Evolutionary conservation across 2,797 vertebrate genomes (phyloP).

Genomic region (Smutsia temminckii): DNA sequence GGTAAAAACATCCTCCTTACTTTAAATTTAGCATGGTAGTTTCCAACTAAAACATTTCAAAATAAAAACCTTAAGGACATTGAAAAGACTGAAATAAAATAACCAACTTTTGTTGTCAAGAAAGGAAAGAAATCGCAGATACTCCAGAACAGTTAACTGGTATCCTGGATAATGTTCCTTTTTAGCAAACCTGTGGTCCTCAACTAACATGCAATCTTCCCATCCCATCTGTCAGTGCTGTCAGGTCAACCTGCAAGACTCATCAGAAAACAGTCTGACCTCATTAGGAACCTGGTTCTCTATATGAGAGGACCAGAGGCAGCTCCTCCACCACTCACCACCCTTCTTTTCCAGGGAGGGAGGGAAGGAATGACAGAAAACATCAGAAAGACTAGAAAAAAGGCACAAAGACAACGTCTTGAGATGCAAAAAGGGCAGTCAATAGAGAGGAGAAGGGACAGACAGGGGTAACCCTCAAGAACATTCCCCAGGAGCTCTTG

Average conservation of each 20-base stretch:
- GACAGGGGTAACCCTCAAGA: background rate
- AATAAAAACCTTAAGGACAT: too few relatives aligned
- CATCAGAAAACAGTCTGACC: background rate
- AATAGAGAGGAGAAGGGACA: background rate
- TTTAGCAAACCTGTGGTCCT: background rate
- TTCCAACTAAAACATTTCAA: conserved; percentile 46
- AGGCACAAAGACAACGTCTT: background rate
- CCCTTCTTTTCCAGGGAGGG: background rate
- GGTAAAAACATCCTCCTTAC: conserved; percentile 30
- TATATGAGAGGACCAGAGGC: background rate
- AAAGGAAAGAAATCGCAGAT: conserved; percentile 14
- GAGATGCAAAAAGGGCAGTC: background rate
- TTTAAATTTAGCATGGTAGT: conserved; percentile 36
- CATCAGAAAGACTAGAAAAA: too few relatives aligned
- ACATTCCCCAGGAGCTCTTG: background rate
- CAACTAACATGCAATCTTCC: background rate
- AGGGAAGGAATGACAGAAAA: background rate
- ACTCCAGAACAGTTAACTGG: conserved; percentile 21
- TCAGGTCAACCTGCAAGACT: background rate
- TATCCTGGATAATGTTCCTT: background rate
- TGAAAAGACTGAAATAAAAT: conserved; percentile 15
- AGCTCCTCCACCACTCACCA: background rate
- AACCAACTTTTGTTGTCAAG: background rate
- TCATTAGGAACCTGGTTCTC: background rate
- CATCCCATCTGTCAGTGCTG: background rate